Evolutionary conservation across 2,113 vertebrate species (phyloP), one percentile per base, ranked within the genome.

Genomic region (Hydrolagus affinis): DNA sequence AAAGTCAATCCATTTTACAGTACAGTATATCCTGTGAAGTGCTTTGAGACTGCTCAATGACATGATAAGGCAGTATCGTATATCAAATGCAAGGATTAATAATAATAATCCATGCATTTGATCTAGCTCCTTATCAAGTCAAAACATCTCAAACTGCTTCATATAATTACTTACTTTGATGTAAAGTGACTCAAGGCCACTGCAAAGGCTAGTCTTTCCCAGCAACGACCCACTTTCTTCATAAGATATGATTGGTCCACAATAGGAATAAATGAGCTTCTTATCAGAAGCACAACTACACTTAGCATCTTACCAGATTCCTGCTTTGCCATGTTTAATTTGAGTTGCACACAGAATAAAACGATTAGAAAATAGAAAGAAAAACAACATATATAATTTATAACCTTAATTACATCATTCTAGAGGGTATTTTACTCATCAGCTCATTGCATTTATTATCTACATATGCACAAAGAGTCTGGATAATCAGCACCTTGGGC

Each of bases 381-480:
- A 56, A 89, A 89, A 73, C 85, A 91, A 89, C 89, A 86, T 68
- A 88, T 1, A 80, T 93, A 92, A 92, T 91, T 92, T 92, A 92
- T 93, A 87, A 64, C 86, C 88, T 89, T 93, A 93, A 93, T 94
- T 93, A 93, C 91, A 89, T 89, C 86, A 74, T 91, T 93, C 89
- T 92, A 89, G 89, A 91, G 90, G 90, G 88, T 93, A 92, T 94
- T 94, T 94, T 89, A 91, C 90, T 91, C 89, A 76, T 91, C 91
- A 92, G 88, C 88, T 91, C 90, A 91, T 89, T 86, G 87, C 90
- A 92, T 93, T 94, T 92, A 95, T 94, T 94, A 93, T 91, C 89
- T 93, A 92, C 90, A 92, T 93, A 95, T 94, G 92, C 91, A 93
- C 91, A 93, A 88, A 88, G 90, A 92, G 92, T 89, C 92, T 93